Percentiles rank a stretch among this genome's conserved stretches.
Conservation (phyloP, 2,113 vertebrate species). For the Pagrus major region DNA sequence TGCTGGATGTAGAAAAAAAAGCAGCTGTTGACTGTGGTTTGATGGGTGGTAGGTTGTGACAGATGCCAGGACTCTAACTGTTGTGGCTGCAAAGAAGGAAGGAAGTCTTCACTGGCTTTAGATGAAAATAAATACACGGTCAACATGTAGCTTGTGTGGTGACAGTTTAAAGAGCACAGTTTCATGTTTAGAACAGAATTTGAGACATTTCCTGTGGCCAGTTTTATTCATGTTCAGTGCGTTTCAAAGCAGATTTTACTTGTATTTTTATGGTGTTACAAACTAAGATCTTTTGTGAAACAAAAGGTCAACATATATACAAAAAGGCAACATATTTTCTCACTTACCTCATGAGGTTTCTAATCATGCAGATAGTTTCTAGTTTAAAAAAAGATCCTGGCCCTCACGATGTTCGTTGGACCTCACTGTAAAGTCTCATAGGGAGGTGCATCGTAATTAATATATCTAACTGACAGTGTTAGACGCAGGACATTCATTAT, state of each 20-base stretch:
- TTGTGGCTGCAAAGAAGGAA: conserved; percentile 69
- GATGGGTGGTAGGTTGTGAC: conserved; percentile 33
- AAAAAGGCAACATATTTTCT: too few relatives aligned
- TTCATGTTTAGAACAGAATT: not conserved
- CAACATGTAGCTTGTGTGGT: conserved; percentile 10
- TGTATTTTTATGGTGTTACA: not conserved
- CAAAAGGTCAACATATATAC: too few relatives aligned
- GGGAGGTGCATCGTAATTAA: not conserved
- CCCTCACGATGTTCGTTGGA: too few relatives aligned
- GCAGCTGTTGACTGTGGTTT: conserved; percentile 10
- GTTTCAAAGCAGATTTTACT: not conserved
- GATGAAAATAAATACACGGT: conserved; percentile 79
- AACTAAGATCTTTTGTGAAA: not conserved
- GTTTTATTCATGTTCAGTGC: not conserved
- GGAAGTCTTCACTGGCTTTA: conserved; percentile 63
- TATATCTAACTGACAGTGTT: not conserved
- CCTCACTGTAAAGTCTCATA: too few relatives aligned
- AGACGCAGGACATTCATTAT: not conserved
- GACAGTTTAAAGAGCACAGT: not conserved
- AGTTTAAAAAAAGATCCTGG: too few relatives aligned
- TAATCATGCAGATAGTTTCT: too few relatives aligned
- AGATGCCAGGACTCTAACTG: conserved; percentile 26
- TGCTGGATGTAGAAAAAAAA: not conserved
- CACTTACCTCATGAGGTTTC: not conserved
- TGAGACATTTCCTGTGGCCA: not conserved